phyloP scores from a whole-genome alignment of 2,797 vertebrate species.

The Neoniphon sammara region DNA sequence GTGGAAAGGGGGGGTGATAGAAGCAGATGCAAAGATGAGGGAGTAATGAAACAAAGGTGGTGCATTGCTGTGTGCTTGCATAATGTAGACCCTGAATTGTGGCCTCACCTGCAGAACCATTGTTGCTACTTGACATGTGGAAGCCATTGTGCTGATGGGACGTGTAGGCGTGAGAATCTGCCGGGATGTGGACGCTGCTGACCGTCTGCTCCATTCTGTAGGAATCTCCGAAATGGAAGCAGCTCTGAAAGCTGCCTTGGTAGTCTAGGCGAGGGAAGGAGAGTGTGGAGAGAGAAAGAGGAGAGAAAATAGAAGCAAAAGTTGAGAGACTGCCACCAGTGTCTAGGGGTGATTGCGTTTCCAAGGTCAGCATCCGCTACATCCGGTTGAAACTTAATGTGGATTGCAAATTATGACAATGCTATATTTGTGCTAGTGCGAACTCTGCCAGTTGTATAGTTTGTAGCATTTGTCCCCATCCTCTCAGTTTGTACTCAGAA shows the following conservation, averaged over 20 bases:
- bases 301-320: constrained; percentile 56
- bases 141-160: constrained; percentile 91
- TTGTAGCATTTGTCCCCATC: constrained; percentile 60
- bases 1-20: too few relatives aligned
- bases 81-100: not conserved
- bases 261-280: constrained; percentile 85
- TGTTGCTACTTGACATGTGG: constrained; percentile 85
- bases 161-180: constrained; percentile 87
- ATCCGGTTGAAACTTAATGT: constrained; percentile 46
- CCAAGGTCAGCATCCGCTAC: constrained; percentile 31
- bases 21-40: too few relatives aligned
- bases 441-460: constrained; percentile 49
- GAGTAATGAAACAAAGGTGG: not conserved
- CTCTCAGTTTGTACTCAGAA: constrained; percentile 66
- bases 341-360: constrained; percentile 53
- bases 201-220: constrained; percentile 91
- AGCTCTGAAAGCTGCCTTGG: constrained; percentile 96
- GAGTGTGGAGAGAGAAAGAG: constrained; percentile 17
- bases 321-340: constrained; percentile 49
- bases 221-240: constrained; percentile 93
- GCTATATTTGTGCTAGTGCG: constrained; percentile 65
- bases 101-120: constrained; percentile 86
- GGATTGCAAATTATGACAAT: constrained; percentile 62
- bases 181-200: constrained; percentile 81
- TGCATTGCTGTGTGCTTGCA: not conserved